Evolutionary conservation across 2,888 invertebrate species (phyloP).

Genomic region (Limnephilus lunatus): DNA sequence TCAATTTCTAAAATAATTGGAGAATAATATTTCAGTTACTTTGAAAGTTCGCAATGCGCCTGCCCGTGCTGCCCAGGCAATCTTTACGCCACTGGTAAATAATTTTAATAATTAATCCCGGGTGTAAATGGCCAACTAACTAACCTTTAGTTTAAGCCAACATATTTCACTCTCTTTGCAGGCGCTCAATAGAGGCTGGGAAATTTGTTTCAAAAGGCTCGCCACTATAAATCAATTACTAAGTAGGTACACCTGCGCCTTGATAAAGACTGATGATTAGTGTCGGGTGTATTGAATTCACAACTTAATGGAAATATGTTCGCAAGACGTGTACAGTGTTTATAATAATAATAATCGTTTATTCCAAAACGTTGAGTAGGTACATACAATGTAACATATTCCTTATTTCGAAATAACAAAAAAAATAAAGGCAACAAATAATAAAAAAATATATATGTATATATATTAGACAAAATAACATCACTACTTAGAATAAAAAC

Average conservation of each 20-base stretch:
- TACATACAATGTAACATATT: no score
- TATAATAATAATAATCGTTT: not conserved
- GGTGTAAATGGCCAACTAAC: not conserved
- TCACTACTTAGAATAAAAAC: no score
- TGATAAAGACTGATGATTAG: not conserved
- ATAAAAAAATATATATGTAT: no score
- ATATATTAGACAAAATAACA: no score
- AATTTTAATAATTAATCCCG: not conserved
- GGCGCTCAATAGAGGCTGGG: not conserved
- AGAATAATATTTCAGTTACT: no score
- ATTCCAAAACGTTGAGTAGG: no score
- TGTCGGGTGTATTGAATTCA: not conserved
- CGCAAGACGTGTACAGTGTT: not conserved
- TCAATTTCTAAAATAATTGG: no score
- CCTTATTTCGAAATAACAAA: no score
- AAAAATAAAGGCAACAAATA: no score
- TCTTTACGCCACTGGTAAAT: not conserved
- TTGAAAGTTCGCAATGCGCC: no score
- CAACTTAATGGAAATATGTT: not conserved
- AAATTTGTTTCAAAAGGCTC: constrained; percentile 3
- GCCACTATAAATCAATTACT: not conserved
- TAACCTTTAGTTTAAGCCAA: not conserved
- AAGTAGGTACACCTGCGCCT: not conserved
- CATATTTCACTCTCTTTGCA: constrained; percentile 11
- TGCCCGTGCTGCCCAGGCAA: not conserved